phyloP scores from a whole-genome alignment of 2,888 invertebrate genomes.

The Steinernema hermaphroditum region DNA sequence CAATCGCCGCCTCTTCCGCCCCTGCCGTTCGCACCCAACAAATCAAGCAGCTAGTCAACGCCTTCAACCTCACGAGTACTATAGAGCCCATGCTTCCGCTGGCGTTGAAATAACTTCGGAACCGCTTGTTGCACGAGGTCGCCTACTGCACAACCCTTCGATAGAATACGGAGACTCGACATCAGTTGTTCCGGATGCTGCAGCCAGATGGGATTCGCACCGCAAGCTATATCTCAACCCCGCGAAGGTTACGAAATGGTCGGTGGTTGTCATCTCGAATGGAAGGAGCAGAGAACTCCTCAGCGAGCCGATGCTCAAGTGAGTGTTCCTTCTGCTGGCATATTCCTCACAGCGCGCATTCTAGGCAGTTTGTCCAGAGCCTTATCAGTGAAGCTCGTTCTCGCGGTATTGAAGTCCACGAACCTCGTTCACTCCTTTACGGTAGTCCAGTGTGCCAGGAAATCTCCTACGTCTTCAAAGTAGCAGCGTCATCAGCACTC shows the following conservation, averaged over 20 bases:
- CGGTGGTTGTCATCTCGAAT: neutral
- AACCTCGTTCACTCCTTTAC: neutral
- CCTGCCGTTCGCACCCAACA: neutral
- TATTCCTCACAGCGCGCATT: neutral
- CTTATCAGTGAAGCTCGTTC: slow-evolving; percentile 28
- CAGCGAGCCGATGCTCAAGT: neutral
- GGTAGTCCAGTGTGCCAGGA: neutral
- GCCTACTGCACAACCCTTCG: slow-evolving; percentile 38
- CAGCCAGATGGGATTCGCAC: neutral
- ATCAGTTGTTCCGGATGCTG: slow-evolving; percentile 23
- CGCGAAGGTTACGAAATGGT: neutral
- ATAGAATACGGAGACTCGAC: slow-evolving; percentile 33
- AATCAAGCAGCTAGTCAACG: neutral
- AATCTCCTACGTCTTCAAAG: slow-evolving; percentile 18
- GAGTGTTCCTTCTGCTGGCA: neutral
- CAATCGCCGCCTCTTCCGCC: neutral
- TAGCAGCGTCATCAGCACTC: slow-evolving; percentile 31
- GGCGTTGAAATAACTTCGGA: slow-evolving; percentile 26
- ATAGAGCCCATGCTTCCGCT: neutral
- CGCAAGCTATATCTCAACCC: neutral
- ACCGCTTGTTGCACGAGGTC: slow-evolving; percentile 39
- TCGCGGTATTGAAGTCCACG: slow-evolving; percentile 24
- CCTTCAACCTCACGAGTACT: neutral
- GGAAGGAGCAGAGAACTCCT: neutral
- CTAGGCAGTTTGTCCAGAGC: slow-evolving; percentile 15